phyloP scores from a whole-genome alignment of 2,888 invertebrate species.

The Subacronicta megacephala region DNA sequence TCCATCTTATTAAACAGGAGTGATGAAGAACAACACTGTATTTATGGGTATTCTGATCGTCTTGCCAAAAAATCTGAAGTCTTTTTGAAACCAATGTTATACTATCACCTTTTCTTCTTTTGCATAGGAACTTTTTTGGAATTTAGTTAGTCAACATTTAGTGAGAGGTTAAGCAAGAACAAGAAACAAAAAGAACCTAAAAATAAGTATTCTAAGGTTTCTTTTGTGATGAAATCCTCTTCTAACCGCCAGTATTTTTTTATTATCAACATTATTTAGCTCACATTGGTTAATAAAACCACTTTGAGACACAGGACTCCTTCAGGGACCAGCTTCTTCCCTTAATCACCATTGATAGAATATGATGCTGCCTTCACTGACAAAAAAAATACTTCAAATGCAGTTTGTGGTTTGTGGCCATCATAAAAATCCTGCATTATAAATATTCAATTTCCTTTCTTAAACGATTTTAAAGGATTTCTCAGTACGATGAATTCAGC shows the following conservation, averaged over 20 bases:
- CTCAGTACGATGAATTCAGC: too few relatives aligned
- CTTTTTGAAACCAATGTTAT: rapidly evolving
- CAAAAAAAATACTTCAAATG: not conserved
- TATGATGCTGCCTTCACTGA: not conserved
- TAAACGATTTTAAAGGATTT: too few relatives aligned
- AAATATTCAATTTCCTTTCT: too few relatives aligned
- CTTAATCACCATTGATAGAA: not conserved
- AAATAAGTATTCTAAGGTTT: not conserved
- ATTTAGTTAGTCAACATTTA: not conserved
- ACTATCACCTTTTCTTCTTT: not conserved
- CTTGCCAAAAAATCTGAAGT: slow-evolving; percentile 1
- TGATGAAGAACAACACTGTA: too few relatives aligned
- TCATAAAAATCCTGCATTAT: too few relatives aligned
- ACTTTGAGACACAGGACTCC: too few relatives aligned
- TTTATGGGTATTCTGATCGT: slow-evolving; percentile 5
- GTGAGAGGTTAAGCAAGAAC: not conserved
- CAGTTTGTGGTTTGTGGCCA: not conserved
- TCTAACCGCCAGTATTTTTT: not conserved
- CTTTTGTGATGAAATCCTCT: slow-evolving; percentile 19
- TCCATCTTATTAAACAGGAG: not conserved
- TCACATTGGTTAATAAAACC: too few relatives aligned
- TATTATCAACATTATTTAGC: not conserved
- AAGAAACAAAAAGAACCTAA: slow-evolving; percentile 9
- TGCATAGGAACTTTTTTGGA: slow-evolving; percentile 6
- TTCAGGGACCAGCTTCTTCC: too few relatives aligned